phyloP scores from a whole-genome alignment of 2,113 vertebrate species.

The Scartelaos histophorus region DNA sequence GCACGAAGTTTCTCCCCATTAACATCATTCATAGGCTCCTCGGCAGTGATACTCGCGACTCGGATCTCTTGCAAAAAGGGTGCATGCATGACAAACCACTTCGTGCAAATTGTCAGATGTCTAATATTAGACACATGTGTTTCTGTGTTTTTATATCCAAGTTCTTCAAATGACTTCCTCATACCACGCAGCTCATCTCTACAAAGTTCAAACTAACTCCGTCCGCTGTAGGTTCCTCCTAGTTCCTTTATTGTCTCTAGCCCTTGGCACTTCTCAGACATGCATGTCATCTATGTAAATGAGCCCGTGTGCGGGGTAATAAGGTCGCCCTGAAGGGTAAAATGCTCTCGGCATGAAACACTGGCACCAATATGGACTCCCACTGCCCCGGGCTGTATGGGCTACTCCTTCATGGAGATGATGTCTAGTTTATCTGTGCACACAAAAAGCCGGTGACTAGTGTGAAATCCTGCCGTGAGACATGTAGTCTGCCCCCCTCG shows the following conservation, averaged over 20 bases:
- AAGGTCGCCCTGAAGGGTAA: slow-evolving; percentile 55
- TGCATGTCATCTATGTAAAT: slow-evolving; percentile 9
- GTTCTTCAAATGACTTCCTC: slow-evolving; percentile 28
- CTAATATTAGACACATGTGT: background rate
- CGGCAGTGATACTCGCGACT: background rate
- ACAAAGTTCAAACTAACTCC: slow-evolving; percentile 60
- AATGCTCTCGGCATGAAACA: slow-evolving; percentile 6
- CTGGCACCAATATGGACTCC: slow-evolving; percentile 56
- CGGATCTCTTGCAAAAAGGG: background rate
- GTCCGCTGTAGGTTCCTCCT: slow-evolving; percentile 3
- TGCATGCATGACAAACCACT: slow-evolving; percentile 33
- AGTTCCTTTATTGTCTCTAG: slow-evolving; percentile 1
- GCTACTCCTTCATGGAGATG: slow-evolving; percentile 31
- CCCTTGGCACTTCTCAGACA: slow-evolving; percentile 24
- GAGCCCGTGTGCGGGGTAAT: slow-evolving; percentile 8
- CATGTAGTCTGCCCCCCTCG: slow-evolving; percentile 55
- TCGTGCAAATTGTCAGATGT: slow-evolving; percentile 19
- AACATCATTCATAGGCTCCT: background rate
- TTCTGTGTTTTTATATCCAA: background rate
- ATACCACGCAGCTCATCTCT: slow-evolving; percentile 30
- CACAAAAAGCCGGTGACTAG: slow-evolving; percentile 46
- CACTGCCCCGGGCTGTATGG: slow-evolving; percentile 45
- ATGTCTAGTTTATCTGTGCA: slow-evolving; percentile 31
- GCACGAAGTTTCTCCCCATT: background rate
- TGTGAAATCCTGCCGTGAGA: slow-evolving; percentile 45